Percentiles rank a stretch among this genome's conserved stretches.
Evolutionary conservation across 2,888 invertebrate genomes (phyloP).

Genomic region (Helleia helle): DNA sequence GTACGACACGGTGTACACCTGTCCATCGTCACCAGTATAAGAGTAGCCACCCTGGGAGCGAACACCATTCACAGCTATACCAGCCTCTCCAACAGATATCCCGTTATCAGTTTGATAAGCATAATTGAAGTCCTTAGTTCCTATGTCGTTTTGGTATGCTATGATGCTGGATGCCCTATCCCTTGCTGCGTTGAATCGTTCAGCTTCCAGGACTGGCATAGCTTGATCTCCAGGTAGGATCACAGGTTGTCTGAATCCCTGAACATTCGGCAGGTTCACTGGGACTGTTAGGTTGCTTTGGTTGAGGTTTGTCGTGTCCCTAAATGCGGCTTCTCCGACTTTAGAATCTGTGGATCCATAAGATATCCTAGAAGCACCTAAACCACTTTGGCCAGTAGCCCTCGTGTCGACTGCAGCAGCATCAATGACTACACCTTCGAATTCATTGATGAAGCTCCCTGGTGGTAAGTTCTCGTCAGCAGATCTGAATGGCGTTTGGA

Average conservation of each 20-base stretch:
- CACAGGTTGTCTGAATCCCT: not conserved
- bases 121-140: constrained; percentile 41
- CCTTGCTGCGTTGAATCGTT: constrained; percentile 30
- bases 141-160: constrained; percentile 42
- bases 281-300: constrained; percentile 14
- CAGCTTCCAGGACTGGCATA: constrained; percentile 24
- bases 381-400: constrained; percentile 36
- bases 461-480: constrained; percentile 33
- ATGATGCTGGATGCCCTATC: constrained; percentile 40
- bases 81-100: constrained; percentile 47
- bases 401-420: constrained; percentile 50
- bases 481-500: constrained; percentile 37
- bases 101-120: constrained; percentile 57
- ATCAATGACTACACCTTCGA: constrained; percentile 59
- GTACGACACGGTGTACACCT: constrained; percentile 51
- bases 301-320: constrained; percentile 14
- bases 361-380: constrained; percentile 43
- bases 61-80: constrained; percentile 40
- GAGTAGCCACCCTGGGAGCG: constrained; percentile 51
- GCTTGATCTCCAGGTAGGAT: not conserved
- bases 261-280: constrained; percentile 20
- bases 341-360: constrained; percentile 59
- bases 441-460: constrained; percentile 51
- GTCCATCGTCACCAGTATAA: constrained; percentile 54
- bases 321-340: constrained; percentile 60